Conservation (phyloP, 2,113 vertebrate genomes). For the Phyllostomus discolor region DNA sequence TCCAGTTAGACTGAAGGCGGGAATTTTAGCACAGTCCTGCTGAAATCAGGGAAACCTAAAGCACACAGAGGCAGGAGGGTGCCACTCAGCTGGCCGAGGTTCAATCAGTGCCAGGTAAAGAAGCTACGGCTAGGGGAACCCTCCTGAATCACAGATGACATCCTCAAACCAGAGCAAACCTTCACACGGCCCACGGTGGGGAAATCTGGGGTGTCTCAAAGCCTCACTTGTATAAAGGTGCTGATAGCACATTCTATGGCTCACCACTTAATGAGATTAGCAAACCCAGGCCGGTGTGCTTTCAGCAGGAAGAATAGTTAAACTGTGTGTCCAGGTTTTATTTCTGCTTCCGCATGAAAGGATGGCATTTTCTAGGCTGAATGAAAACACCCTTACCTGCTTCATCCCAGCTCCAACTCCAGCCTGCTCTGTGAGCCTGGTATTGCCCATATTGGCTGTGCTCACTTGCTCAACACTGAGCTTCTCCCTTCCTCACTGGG, state of each 20-base stretch:
- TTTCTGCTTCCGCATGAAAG: background rate
- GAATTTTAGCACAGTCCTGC: background rate
- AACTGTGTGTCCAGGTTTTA: background rate
- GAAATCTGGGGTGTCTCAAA: background rate
- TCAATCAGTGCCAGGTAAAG: background rate
- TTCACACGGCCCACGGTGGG: background rate
- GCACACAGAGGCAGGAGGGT: background rate
- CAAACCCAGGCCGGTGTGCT: background rate
- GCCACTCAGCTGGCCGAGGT: background rate
- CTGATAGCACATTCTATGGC: background rate
- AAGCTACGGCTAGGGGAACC: background rate
- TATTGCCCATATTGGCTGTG: too few relatives aligned
- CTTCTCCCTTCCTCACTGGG: background rate
- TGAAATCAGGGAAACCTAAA: background rate
- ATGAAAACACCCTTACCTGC: background rate
- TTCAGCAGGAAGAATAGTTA: background rate
- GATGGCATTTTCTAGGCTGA: background rate
- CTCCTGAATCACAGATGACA: background rate
- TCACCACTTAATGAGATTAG: background rate
- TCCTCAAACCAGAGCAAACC: background rate
- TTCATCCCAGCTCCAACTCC: background rate
- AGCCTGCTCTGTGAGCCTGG: background rate
- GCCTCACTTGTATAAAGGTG: background rate
- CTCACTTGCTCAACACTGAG: background rate
- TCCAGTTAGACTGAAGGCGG: background rate